phyloP scores from a whole-genome alignment of 2,113 vertebrate genomes.

The Gobiocypris rarus region DNA sequence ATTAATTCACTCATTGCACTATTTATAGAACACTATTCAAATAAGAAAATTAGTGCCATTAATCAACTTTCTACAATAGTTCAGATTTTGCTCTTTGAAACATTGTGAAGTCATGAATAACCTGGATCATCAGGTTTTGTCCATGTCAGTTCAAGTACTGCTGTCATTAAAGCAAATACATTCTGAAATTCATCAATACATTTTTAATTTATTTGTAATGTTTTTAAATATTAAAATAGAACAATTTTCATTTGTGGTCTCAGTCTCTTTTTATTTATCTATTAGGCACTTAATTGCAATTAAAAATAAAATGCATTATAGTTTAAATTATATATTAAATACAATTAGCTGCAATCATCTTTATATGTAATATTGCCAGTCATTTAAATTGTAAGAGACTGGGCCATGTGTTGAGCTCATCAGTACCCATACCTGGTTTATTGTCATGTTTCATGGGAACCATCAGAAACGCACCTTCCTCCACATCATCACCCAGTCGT shows the following conservation, averaged over 20 bases:
- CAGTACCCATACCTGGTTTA: not conserved
- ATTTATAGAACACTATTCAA: no score
- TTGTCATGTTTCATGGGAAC: slow-evolving; percentile 40
- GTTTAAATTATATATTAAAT: not conserved
- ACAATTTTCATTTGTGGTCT: not conserved
- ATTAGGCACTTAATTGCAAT: not conserved
- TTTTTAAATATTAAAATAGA: not conserved
- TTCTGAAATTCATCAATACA: no score
- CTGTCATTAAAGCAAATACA: not conserved
- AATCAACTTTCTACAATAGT: no score
- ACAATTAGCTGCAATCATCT: not conserved
- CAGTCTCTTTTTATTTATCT: not conserved
- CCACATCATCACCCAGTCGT: slow-evolving; percentile 91
- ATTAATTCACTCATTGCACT: no score
- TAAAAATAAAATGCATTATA: not conserved
- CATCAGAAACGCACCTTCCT: slow-evolving; percentile 87
- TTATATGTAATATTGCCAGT: not conserved
- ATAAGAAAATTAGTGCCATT: no score
- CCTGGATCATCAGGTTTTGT: not conserved
- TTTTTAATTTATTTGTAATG: no score
- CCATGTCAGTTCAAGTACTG: not conserved
- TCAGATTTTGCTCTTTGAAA: no score
- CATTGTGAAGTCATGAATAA: not conserved
- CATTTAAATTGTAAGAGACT: not conserved
- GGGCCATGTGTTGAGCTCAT: not conserved